Percentiles rank a stretch among this genome's conserved stretches.
phyloP scores from a whole-genome alignment of 2,113 vertebrate genomes.

The Mesitornis unicolor region DNA sequence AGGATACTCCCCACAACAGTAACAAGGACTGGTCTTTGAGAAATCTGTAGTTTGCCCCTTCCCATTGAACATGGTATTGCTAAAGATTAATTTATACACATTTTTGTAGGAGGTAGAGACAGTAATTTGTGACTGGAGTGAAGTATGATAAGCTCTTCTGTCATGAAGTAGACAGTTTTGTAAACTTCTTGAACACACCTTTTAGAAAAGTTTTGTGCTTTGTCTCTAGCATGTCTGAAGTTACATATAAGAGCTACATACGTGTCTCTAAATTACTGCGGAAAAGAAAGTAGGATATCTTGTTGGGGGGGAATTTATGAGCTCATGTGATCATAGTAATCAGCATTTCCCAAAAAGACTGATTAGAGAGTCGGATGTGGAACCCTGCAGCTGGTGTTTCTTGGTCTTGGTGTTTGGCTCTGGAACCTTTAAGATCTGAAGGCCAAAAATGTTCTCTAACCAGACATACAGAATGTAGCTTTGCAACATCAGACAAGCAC shows the following conservation, averaged over 20 bases:
- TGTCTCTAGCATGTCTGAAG: not conserved
- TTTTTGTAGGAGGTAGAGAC: not conserved
- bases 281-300: not conserved
- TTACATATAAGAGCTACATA: not conserved
- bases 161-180: not conserved
- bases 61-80: not conserved
- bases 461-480: not conserved
- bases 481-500: not conserved
- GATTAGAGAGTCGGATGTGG: not conserved
- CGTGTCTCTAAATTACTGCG: not conserved
- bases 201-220: not conserved
- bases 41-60: not conserved
- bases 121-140: not conserved
- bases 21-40: not conserved
- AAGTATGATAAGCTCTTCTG: not conserved
- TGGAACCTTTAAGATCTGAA: not conserved
- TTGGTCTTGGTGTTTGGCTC: not conserved
- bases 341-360: not conserved
- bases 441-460: not conserved
- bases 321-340: not conserved
- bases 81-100: not conserved
- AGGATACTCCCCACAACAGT: fast-evolving
- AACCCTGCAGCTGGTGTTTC: not conserved
- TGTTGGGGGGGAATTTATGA: not conserved
- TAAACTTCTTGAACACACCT: not conserved